These are phyloP conservation scores for Cichlasoma orientale DNA, from an alignment of 2,797 vertebrate species.

Conservation along the genomic window DNA sequence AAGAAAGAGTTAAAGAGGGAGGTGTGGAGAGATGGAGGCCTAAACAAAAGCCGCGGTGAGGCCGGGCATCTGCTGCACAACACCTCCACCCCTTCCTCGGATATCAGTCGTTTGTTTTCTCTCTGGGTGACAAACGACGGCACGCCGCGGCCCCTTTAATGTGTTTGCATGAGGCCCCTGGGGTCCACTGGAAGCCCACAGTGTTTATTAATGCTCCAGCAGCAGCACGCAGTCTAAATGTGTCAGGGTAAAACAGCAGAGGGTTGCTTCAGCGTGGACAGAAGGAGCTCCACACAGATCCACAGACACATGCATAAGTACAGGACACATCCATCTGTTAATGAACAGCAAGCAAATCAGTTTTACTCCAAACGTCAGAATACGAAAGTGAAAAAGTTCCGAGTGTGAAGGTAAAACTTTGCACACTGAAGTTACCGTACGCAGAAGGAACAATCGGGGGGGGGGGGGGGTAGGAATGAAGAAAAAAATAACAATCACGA, in stretches of 20 bases:
- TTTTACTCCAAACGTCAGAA: not conserved
- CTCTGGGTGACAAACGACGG: constrained; percentile 13
- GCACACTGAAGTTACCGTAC: too few species aligned
- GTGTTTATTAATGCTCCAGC: not conserved
- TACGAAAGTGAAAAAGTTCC: not conserved
- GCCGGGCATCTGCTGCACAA: constrained; percentile 48
- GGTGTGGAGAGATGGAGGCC: constrained; percentile 14
- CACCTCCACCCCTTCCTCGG: not conserved
- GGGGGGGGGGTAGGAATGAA: too few species aligned
- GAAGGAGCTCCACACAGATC: not conserved
- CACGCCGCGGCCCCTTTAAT: not conserved
- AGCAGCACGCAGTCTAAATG: fast-evolving
- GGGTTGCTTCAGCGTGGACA: not conserved
- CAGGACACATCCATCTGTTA: not conserved
- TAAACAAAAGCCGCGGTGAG: constrained; percentile 44
- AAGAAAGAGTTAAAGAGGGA: constrained; percentile 13
- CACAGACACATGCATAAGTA: fast-evolving
- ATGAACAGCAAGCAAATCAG: too few species aligned
- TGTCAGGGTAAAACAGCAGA: not conserved
- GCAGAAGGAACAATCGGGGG: too few species aligned
- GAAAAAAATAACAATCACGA: too few species aligned
- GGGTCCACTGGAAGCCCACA: not conserved
- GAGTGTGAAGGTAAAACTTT: not conserved
- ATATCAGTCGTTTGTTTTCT: constrained; percentile 6
- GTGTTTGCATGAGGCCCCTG: not conserved